phyloP scores from a whole-genome alignment of 2,888 invertebrate genomes.

The Clistopyga incitator region DNA sequence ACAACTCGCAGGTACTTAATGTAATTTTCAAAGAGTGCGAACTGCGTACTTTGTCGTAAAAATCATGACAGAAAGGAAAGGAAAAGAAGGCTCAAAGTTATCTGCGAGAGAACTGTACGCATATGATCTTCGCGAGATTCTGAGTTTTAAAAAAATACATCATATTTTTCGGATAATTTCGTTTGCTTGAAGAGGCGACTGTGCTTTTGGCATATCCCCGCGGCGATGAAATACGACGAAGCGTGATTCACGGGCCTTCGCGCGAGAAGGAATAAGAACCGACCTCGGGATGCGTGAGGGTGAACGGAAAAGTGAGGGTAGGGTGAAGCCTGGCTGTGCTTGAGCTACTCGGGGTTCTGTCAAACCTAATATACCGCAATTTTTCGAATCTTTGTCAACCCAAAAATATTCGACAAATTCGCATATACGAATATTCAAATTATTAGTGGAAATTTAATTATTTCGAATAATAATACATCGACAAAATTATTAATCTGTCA shows the following conservation, averaged over 20 bases:
- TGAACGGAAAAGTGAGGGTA: constrained; percentile 42
- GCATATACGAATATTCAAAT: too few relatives aligned
- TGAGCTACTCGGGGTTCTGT: constrained; percentile 26
- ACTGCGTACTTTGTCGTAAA: background rate
- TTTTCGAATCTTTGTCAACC: constrained; percentile 24
- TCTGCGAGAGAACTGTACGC: constrained; percentile 53
- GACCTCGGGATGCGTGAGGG: constrained; percentile 25
- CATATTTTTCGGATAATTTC: constrained; percentile 67
- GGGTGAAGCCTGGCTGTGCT: constrained; percentile 44
- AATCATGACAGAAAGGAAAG: constrained; percentile 1
- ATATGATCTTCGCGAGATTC: constrained; percentile 9
- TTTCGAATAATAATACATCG: background rate
- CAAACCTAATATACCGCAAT: constrained; percentile 37
- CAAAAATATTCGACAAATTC: background rate
- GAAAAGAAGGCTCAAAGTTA: constrained; percentile 34
- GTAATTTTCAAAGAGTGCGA: constrained; percentile 43
- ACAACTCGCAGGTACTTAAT: constrained; percentile 54
- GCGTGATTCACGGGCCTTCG: constrained; percentile 64
- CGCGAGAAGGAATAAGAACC: constrained; percentile 59
- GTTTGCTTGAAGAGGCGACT: constrained; percentile 67
- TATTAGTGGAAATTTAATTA: too few relatives aligned
- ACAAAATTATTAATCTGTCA: too few relatives aligned
- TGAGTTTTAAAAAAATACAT: constrained; percentile 57
- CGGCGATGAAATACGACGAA: constrained; percentile 66
- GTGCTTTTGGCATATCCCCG: constrained; percentile 68